Percentiles rank a stretch among this genome's conserved stretches.
Evolutionary conservation across 2,113 vertebrate genomes (phyloP).

Genomic region (Chloroceryle aenea): DNA sequence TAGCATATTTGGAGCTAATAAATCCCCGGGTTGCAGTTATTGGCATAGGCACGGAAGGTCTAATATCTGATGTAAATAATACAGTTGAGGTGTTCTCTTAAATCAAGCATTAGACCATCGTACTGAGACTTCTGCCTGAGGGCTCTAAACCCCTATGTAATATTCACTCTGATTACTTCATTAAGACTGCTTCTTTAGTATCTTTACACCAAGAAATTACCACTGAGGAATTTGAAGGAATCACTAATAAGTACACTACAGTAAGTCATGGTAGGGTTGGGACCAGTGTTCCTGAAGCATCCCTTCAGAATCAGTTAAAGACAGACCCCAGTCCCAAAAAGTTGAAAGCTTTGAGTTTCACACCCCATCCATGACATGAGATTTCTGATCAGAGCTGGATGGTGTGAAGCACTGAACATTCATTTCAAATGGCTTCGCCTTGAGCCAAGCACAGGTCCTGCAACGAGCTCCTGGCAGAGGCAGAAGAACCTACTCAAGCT

Average conservation of each 20-base stretch:
- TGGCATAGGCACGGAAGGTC: background rate
- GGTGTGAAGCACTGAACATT: background rate
- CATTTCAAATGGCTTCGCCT: background rate
- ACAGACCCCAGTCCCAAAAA: background rate
- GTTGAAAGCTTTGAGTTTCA: background rate
- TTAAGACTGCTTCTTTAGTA: background rate
- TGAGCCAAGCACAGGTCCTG: background rate
- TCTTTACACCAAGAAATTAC: background rate
- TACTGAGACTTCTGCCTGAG: background rate
- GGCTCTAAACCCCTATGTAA: background rate
- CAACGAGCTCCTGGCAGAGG: background rate
- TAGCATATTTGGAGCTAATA: background rate
- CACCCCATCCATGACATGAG: background rate
- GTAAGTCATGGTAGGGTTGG: rapidly evolving
- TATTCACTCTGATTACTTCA: constrained; percentile 34
- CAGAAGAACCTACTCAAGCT: background rate
- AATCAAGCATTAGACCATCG: background rate
- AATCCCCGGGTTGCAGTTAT: background rate
- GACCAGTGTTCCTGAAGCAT: background rate
- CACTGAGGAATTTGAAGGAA: background rate
- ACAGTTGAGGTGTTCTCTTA: constrained; percentile 9
- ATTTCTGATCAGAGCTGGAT: background rate
- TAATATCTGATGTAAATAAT: constrained; percentile 49
- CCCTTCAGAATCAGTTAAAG: background rate
- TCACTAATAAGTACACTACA: background rate